Evolutionary conservation across 2,888 invertebrate species (phyloP), one percentile per base, ranked within the genome.

Genomic region (Drosophila vallismaia): DNA sequence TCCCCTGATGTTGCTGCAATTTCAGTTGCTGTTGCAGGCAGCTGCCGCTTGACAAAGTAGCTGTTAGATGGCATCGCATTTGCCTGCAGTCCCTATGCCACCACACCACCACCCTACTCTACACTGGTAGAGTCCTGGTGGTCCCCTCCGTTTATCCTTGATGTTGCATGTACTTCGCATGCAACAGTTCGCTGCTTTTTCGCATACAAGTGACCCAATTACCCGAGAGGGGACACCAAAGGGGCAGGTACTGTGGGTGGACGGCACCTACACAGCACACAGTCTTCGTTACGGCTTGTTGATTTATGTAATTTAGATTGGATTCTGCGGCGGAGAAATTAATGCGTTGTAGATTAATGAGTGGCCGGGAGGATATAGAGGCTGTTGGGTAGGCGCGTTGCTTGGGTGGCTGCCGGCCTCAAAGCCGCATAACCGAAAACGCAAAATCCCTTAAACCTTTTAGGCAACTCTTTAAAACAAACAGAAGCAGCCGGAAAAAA

Each of bases 181-280:
- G 82, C 82, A 83, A 83, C 82, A 83, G 82, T 88, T 83, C 82
- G 87, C 87, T 75, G 82, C 87, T 86, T 86, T 88, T 83, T 83
- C 88, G 84, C 81, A 87, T 88, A 81, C 85, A 87, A 83, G 88
- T 88, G 81, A 84, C 81, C 78, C 82, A 80, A 84, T 84, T 86
- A 86, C 74, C 33, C 56, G 10, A 14, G 14, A 19, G 53, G 14
- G 9, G 45, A 29, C 14, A 36, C 33, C 45, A 28, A 42, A 9
- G 36, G 28, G 19, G 45, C 40, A 42, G 31, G 44, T 28, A 12
- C 50, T 40, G n/a, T 19, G 6, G 51, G 8, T 8, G 68, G 31
- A 44, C 19, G 12, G 29, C 63, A 40, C 63, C 64, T 31, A 54
- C 28, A 45, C 40, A 19, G 77, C 54, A n/a, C n/a, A n/a, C n/a